Base-by-base conservation (phyloP, 2,797 vertebrate genomes). In the Basileuterus tristriatus region DNA sequence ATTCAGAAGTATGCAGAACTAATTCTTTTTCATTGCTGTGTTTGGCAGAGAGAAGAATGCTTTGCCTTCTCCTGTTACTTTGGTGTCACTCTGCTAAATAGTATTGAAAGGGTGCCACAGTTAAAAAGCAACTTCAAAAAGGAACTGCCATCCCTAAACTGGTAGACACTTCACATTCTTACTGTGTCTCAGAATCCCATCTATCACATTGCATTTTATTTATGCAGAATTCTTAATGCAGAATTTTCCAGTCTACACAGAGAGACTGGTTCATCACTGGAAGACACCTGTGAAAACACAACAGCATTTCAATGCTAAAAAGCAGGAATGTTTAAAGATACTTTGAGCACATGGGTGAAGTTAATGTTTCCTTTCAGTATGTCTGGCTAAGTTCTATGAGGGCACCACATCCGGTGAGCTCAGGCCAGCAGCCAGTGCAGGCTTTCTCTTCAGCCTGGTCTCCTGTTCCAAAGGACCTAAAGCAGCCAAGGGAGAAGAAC, bases 221-320 rank as follows among this genome's bases (percentile, higher is more conserved):
- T 81, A 91, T 2, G 5, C 13, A 55, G 60, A 23, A 39, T 43
- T 77, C 92, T 91, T 82, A 3, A 69, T 8, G 69, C 2, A 1
- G 21, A 78, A 68, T 53, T 55, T 91, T 86, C 65, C 18, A 78
- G 62, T 53, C 84, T 68, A 56, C 4, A 22, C 43, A 84, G 37
- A 79, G 29, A 82, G 71, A 85, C 37, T n/a, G 50, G 71, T 39
- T 87, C 78, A 47, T 92, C 0, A 0, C 34, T 70, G 69, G 63
- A 91, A 92, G 71, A 89, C 92, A 87, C 68, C 86, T 93, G 89
- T 80, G 53, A 90, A 95, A 97, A 95, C 71, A 93, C 1, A 2
- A 63, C 44, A 71, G 58, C 18, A 71, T n/a, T 74, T 34, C 63
- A 60, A 63, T 0, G 9, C 76, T 86, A 59, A 27, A 29, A 92